Base-by-base conservation (phyloP, 2,113 vertebrate species). In the Rallus limicola region DNA sequence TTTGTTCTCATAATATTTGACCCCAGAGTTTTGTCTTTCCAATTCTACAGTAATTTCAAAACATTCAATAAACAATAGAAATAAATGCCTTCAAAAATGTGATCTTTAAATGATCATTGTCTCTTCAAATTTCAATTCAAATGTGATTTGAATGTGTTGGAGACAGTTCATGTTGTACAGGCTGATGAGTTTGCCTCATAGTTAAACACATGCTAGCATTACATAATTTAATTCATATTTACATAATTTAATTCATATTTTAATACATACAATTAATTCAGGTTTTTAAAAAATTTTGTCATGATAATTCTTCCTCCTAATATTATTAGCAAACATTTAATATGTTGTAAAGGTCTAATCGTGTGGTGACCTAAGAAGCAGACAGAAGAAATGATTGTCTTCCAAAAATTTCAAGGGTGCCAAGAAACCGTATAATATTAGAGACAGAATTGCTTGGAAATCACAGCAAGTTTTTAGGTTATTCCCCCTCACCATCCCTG, bases 301-400 rank as follows among this genome's bases (percentile, higher is more conserved):
- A 83, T 82, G 24, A 17, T 50, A 82, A 42, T 46, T 29, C 46
- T 82, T 82, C 59, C 36, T 28, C 16, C 60, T 69, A 64, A 72
- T 79, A 58, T 78, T 86, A 93, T 26, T 83, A 78, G 93, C 56
- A 94, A 83, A 89, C 64, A 68, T 92, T 72, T 83, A 94, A 93
- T 46, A 13, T 36, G 4, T 36, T 62, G 18, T 28, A 16, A 55
- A 53, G n/a, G 16, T n/a, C 21, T 70, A 33, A 55, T 33, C 80
- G 83, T 69, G 74, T 87, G 79, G 78, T 85, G 42, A 34, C 92
- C 42, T 24, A 14, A 12, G n/a, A 76, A 69, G 40, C 34, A 82
- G 83, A 92, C 21, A 16, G 24, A 71, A 90, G 65, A 81, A 64
- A 79, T 20, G 13, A 65, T 75, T 88, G 95, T 95, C 82, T 94